Evolutionary conservation across 1,140 invertebrate genomes (phyloP).

Genomic region (Asobara japonica): DNA sequence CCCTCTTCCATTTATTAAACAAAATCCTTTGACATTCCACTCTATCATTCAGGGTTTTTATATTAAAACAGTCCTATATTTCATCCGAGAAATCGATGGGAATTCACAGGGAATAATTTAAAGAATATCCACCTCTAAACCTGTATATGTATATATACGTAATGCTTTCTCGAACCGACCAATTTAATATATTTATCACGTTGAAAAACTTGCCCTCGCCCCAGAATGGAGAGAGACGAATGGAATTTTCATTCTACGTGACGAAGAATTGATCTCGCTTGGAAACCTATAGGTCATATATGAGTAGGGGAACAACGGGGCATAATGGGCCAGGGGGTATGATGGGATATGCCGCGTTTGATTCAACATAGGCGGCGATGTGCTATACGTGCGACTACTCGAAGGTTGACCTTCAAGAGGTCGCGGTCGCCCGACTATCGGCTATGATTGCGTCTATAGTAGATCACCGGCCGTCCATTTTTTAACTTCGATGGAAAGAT

Average conservation of each 20-base stretch:
- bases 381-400: too few relatives aligned
- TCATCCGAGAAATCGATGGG: background rate
- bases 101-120: constrained; percentile 21
- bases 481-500: too few relatives aligned
- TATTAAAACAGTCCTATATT: constrained; percentile 61
- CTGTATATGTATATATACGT: background rate
- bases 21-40: background rate
- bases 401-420: too few relatives aligned
- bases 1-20: background rate
- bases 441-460: too few relatives aligned
- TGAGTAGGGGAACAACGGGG: too few relatives aligned
- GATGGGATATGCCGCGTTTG: too few relatives aligned
- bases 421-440: too few relatives aligned
- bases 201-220: background rate
- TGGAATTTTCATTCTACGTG: constrained; percentile 32
- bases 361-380: too few relatives aligned
- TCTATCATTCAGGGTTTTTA: constrained; percentile 55
- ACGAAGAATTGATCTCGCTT: constrained; percentile 20
- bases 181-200: constrained; percentile 21
- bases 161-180: constrained; percentile 20
- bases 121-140: background rate
- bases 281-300: background rate
- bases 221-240: background rate
- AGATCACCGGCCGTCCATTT: too few relatives aligned
- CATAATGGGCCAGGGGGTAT: too few relatives aligned